A percentile compares a stretch with the other conserved stretches of the same genome.
phyloP scores from a whole-genome alignment of 2,888 invertebrate species.

The Parthenolecanium corni region DNA sequence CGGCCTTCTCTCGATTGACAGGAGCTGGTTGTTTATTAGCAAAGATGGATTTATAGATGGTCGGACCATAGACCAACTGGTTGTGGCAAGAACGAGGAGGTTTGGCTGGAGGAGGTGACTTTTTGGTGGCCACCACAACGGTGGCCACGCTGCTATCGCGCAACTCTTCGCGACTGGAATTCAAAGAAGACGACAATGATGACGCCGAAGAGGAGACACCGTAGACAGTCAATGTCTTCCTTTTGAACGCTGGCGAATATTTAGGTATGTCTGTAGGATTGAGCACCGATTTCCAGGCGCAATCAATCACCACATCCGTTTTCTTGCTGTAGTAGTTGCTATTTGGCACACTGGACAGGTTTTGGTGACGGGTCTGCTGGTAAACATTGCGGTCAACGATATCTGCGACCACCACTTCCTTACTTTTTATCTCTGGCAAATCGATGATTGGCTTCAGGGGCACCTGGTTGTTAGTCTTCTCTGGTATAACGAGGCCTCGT shows the following conservation, averaged over 20 bases:
- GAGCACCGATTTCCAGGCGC: slow-evolving; percentile 26
- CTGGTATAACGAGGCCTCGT: slow-evolving; percentile 78
- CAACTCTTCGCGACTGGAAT: slow-evolving; percentile 35
- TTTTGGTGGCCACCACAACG: slow-evolving; percentile 24
- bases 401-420: slow-evolving; percentile 31
- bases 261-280: slow-evolving; percentile 50
- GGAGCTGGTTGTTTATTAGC: not conserved
- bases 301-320: not conserved
- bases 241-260: slow-evolving; percentile 70
- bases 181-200: slow-evolving; percentile 35
- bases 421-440: slow-evolving; percentile 70
- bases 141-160: slow-evolving; percentile 30
- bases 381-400: slow-evolving; percentile 4
- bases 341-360: not conserved
- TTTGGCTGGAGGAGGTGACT: slow-evolving; percentile 5
- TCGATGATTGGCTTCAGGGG: slow-evolving; percentile 48
- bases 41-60: slow-evolving; percentile 17
- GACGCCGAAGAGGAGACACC: slow-evolving; percentile 30
- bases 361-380: not conserved
- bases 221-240: slow-evolving; percentile 59
- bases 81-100: slow-evolving; percentile 24
- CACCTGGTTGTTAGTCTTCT: slow-evolving; percentile 47
- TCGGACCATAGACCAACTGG: slow-evolving; percentile 21
- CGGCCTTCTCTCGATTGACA: not conserved
- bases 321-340: not conserved